These are phyloP conservation scores for Gari tellinella DNA, from an alignment of 2,888 invertebrate genomes.

Conservation along the genomic window DNA sequence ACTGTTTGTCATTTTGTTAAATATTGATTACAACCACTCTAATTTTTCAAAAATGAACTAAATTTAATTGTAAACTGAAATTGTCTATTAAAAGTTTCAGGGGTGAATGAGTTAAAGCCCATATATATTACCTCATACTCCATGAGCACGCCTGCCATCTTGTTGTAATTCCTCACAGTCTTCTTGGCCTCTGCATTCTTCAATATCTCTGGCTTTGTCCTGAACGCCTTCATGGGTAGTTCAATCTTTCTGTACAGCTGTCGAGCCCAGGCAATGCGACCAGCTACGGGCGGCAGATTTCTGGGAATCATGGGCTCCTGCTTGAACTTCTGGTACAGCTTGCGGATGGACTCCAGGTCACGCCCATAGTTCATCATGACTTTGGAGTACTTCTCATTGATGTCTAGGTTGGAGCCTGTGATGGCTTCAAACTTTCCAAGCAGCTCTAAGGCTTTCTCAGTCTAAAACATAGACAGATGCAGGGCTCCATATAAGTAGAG, in stretches of 20 bases:
- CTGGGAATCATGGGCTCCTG: slow-evolving; percentile 95
- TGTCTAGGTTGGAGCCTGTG: slow-evolving; percentile 81
- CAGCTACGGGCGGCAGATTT: slow-evolving; percentile 96
- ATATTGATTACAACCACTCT: no score
- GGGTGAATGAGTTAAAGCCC: not conserved
- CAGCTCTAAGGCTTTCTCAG: slow-evolving; percentile 83
- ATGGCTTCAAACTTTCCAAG: slow-evolving; percentile 83
- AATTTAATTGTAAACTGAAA: no score
- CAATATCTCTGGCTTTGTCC: slow-evolving; percentile 82
- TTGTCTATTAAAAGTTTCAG: no score
- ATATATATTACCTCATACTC: slow-evolving; percentile 82
- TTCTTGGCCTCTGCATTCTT: slow-evolving; percentile 83
- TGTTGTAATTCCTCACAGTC: slow-evolving; percentile 84
- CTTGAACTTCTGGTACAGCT: slow-evolving; percentile 93
- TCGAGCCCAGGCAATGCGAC: slow-evolving; percentile 91
- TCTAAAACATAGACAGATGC: slow-evolving; percentile 70
- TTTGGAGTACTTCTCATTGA: slow-evolving; percentile 84
- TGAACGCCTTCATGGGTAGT: slow-evolving; percentile 89
- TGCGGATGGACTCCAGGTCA: slow-evolving; percentile 91
- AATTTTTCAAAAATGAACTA: no score
- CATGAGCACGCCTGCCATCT: slow-evolving; percentile 84
- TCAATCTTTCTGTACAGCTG: slow-evolving; percentile 93
- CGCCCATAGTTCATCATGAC: slow-evolving; percentile 87
- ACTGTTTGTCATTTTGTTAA: no score
- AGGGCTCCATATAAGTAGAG: no score